These are phyloP conservation scores for Sturnus vulgaris DNA, from an alignment of 2,113 vertebrate genomes.

Conservation along the genomic window DNA sequence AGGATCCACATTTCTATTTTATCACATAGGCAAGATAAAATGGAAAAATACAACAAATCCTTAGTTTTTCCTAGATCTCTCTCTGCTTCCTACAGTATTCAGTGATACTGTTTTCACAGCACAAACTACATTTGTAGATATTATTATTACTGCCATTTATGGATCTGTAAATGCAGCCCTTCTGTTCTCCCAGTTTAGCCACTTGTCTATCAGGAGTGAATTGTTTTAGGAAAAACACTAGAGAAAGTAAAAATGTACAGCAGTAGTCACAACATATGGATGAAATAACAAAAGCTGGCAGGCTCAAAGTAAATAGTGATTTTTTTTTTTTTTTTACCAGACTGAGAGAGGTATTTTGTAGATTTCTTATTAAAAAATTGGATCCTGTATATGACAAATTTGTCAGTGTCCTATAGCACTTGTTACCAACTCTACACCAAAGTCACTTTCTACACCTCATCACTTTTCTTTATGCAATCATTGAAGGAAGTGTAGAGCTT, in stretches of 20 bases:
- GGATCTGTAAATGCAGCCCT: not conserved
- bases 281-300: conserved; percentile 7
- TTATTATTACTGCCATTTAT: not conserved
- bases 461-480: not conserved
- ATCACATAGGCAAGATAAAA: conserved; percentile 45
- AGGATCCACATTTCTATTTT: conserved; percentile 52
- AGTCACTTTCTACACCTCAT: not conserved
- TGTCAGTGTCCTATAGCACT: not conserved
- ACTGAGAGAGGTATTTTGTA: not conserved
- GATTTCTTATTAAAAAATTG: not conserved
- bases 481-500: not conserved
- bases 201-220: not conserved
- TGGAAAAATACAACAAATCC: conserved; percentile 33
- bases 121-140: not conserved
- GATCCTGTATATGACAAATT: not conserved
- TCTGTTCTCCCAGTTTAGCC: not conserved
- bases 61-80: not conserved
- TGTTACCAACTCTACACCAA: not conserved
- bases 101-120: not conserved
- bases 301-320: not conserved
- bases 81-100: not conserved
- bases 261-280: not conserved
- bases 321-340: not conserved
- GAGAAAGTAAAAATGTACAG: not conserved
- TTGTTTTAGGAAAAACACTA: not conserved